These are phyloP conservation scores for Xylocopa sonorina DNA, from an alignment of 1,140 invertebrate species.

Conservation along the genomic window DNA sequence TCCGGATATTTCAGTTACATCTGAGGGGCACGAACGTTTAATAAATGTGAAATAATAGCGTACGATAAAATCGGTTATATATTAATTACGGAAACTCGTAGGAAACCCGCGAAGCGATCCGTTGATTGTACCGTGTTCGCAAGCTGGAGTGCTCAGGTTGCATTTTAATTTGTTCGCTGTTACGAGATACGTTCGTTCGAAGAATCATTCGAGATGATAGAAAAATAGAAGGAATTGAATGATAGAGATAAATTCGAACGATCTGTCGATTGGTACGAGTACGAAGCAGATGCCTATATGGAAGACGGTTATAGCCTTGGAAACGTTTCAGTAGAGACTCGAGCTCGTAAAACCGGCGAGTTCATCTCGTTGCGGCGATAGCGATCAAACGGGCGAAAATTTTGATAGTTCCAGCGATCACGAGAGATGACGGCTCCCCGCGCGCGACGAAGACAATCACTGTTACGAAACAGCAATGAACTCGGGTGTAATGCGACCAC, in stretches of 20 bases:
- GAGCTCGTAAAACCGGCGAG: slow-evolving; percentile 41
- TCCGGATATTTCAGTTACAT: too few species aligned
- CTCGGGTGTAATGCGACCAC: slow-evolving; percentile 39
- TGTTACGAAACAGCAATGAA: slow-evolving; percentile 42
- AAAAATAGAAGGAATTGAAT: neutral
- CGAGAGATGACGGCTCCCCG: slow-evolving; percentile 18
- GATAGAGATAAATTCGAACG: neutral
- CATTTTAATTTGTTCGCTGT: neutral
- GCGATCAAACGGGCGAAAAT: slow-evolving; percentile 20
- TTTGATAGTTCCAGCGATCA: slow-evolving; percentile 36
- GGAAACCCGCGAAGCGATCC: neutral
- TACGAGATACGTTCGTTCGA: neutral
- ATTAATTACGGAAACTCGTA: neutral
- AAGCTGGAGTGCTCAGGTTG: neutral
- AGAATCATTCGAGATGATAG: too few species aligned
- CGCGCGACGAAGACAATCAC: slow-evolving; percentile 10
- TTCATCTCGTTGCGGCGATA: neutral
- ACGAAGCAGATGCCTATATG: neutral
- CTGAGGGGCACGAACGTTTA: neutral
- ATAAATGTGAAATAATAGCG: too few species aligned
- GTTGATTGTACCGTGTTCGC: too few species aligned
- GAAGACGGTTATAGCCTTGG: neutral
- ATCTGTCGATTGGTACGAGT: neutral
- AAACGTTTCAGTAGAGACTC: slow-evolving; percentile 5
- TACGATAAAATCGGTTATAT: neutral